Evolutionary conservation across 2,113 vertebrate genomes (phyloP), one percentile per base, ranked within the genome.

Genomic region (Sarotherodon lohbergeri): DNA sequence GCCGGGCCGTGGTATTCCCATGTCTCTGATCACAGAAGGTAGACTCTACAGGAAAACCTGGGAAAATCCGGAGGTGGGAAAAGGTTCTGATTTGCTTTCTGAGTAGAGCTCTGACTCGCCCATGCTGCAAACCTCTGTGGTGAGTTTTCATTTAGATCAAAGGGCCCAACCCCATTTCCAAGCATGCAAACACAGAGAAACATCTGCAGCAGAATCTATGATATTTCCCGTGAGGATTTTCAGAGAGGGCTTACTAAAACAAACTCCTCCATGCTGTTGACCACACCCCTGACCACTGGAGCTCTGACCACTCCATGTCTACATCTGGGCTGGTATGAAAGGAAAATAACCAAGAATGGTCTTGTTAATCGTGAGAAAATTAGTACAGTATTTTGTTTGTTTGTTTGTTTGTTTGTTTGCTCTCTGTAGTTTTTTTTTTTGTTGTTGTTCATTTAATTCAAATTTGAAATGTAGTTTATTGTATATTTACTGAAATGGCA

Each of bases 121-220:
- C 14, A 34, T 5, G 29, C 91, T 85, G 87, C 88, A 92, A 94
- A 89, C 91, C 82, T 93, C 93, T 92, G 92, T 17, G 90, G 94
- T 91, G 84, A 63, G 1, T 91, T 95, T 92, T 92, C 83, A 90
- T 93, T 95, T 82, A 91, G 89, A 95, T 95, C 95, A 95, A 94
- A 95, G 92, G 81, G 84, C 91, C 93, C 88, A 93, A 89, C 95
- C 94, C 92, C 86, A 89, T 83, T 92, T 94, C 93, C 88, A 93
- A 89, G 92, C 91, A 91, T 92, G 92, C 94, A 91, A 91, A 91
- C 91, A 76, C 61, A 88, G 81, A 84, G 85, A 95, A 90, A 93
- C 94, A 95, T 95, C 94, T 95, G 94, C 90, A 88, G 85, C 80
- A 57, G 71, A 87, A 94, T 90, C 86, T 12, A 34, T 85, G 90